Percentiles rank a stretch among this genome's conserved stretches.
These are phyloP conservation scores for Heterodera carotae DNA, from an alignment of 1,140 invertebrate genomes.

Conservation along the genomic window DNA sequence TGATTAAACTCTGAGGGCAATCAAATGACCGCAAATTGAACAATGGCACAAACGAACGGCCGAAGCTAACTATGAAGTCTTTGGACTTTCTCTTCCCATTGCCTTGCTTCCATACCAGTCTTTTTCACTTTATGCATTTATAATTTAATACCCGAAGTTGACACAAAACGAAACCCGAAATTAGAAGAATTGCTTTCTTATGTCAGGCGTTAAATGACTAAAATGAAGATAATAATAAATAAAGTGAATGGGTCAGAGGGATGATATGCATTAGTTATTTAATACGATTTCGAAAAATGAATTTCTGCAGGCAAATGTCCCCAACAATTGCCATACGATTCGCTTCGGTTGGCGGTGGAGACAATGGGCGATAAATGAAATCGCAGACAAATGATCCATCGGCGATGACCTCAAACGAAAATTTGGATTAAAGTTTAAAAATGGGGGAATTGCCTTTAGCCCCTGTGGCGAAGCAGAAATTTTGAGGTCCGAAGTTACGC, in stretches of 20 bases:
- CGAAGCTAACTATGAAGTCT: too few species aligned
- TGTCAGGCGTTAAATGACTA: too few species aligned
- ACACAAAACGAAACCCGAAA: neutral
- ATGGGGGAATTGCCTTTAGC: conserved; percentile 14
- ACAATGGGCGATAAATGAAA: conserved; percentile 22
- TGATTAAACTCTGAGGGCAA: conserved; percentile 2
- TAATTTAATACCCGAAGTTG: neutral
- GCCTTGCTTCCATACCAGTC: too few species aligned
- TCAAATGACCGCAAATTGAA: too few species aligned
- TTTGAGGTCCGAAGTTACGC: conserved; percentile 37
- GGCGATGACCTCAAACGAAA: conserved; percentile 29
- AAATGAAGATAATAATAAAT: too few species aligned
- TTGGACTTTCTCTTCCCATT: too few species aligned
- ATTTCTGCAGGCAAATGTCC: conserved; percentile 37
- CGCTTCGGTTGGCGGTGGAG: conserved; percentile 11
- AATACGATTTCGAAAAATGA: conserved; percentile 22
- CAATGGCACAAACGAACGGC: too few species aligned
- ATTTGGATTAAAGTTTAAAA: neutral
- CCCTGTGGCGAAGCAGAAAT: conserved; percentile 22
- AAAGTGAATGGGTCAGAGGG: neutral
- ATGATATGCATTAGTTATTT: neutral
- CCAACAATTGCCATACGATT: conserved; percentile 27
- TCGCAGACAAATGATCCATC: conserved; percentile 33
- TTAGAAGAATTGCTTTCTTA: too few species aligned
- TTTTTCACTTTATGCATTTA: neutral